These are phyloP conservation scores for Crossocerus cetratus DNA, from an alignment of 2,888 invertebrate species.

Conservation along the genomic window DNA sequence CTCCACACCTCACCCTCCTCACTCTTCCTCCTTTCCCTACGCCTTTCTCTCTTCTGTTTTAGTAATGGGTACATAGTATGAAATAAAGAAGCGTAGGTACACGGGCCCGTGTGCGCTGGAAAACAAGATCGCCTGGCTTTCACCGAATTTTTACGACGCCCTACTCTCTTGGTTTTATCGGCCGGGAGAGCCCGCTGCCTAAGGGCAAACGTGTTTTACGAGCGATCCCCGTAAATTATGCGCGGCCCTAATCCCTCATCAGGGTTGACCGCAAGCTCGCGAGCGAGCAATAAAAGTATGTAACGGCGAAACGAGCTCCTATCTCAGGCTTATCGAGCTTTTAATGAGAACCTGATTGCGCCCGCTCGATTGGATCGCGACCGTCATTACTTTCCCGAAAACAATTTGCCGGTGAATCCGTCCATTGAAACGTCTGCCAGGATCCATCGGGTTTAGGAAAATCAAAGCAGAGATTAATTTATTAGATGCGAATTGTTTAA, in stretches of 20 bases:
- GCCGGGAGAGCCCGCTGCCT: neutral
- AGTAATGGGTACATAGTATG: neutral
- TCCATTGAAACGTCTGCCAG: too few relatives aligned
- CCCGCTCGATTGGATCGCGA: neutral
- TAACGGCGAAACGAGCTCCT: neutral
- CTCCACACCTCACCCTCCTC: neutral
- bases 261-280: neutral
- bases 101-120: neutral
- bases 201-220: neutral
- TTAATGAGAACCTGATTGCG: neutral
- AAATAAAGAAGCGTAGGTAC: conserved; percentile 6
- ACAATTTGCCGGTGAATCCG: neutral
- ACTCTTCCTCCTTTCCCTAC: neutral
- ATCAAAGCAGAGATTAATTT: neutral
- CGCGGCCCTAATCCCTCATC: neutral
- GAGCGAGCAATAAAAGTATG: neutral
- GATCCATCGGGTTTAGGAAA: too few relatives aligned
- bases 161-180: neutral
- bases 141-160: conserved; percentile 8
- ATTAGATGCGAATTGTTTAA: too few relatives aligned
- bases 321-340: neutral
- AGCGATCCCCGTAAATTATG: conserved; percentile 1
- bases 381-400: neutral
- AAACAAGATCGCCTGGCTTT: neutral
- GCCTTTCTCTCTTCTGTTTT: too few relatives aligned